Conservation (phyloP, 2,797 vertebrate genomes). For the Poeciliopsis gracilis region DNA sequence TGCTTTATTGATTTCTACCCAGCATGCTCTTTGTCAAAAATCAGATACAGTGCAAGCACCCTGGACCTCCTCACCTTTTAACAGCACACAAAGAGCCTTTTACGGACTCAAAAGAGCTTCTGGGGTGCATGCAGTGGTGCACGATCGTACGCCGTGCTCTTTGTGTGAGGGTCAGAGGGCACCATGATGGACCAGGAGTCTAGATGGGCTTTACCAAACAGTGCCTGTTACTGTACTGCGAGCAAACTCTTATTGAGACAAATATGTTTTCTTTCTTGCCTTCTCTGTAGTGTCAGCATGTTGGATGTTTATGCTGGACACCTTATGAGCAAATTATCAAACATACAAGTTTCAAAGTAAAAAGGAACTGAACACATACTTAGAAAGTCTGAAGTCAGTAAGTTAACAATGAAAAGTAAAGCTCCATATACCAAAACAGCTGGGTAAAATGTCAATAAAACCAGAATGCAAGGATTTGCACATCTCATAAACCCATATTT, state of each 20-base stretch:
- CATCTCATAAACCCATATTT: background rate
- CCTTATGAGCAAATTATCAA: slow-evolving; percentile 9
- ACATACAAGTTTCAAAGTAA: background rate
- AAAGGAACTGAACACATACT: background rate
- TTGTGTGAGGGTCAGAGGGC: slow-evolving; percentile 66
- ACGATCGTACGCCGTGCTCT: slow-evolving; percentile 58
- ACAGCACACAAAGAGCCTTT: slow-evolving; percentile 91
- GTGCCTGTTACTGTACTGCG: slow-evolving; percentile 45
- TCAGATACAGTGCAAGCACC: slow-evolving; percentile 93
- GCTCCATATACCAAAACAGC: background rate
- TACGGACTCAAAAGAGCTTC: slow-evolving; percentile 75
- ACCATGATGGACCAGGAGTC: slow-evolving; percentile 52
- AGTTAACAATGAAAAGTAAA: background rate
- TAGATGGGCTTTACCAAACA: slow-evolving; percentile 42
- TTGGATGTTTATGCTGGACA: background rate
- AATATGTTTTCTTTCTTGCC: slow-evolving; percentile 51
- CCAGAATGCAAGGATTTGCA: background rate
- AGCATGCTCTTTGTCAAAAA: slow-evolving; percentile 98
- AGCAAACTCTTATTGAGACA: slow-evolving; percentile 61
- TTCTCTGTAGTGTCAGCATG: slow-evolving; percentile 12
- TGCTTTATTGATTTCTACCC: slow-evolving; percentile 95
- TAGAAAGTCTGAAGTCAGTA: background rate
- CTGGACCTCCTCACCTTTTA: slow-evolving; percentile 97
- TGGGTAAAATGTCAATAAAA: background rate
- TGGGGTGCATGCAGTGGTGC: slow-evolving; percentile 52